A percentile compares a stretch with the other conserved stretches of the same genome.
Evolutionary conservation across 2,888 invertebrate genomes (phyloP).

Genomic region (Caenorhabditis panamensis): DNA sequence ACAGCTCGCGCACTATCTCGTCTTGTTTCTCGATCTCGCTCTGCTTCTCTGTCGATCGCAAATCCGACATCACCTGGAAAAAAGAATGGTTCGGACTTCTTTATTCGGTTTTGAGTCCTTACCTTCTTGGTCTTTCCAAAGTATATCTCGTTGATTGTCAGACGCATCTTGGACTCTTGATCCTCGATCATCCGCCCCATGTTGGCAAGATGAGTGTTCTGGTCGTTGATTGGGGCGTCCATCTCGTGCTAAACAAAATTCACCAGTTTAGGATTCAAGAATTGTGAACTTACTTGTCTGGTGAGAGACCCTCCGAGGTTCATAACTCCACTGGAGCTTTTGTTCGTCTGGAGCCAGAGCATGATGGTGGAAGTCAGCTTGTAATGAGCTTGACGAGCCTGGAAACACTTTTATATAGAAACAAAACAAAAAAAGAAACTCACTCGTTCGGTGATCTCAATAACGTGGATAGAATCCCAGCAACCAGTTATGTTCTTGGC

Average conservation of each 20-base stretch:
- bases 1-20: slow-evolving; percentile 66
- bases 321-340: slow-evolving; percentile 95
- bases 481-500: slow-evolving; percentile 99
- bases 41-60: slow-evolving; percentile 68
- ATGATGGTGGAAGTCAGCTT: slow-evolving; percentile 99
- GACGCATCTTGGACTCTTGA: slow-evolving; percentile 99
- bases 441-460: slow-evolving; percentile 88
- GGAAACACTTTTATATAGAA: slow-evolving; percentile 18
- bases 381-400: slow-evolving; percentile 84
- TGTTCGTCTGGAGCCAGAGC: slow-evolving; percentile 96
- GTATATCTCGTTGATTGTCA: slow-evolving; percentile 97
- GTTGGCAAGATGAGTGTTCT: slow-evolving; percentile 97
- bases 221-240: slow-evolving; percentile 92
- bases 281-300: slow-evolving; percentile 90
- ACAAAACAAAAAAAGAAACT: slow-evolving; percentile 7
- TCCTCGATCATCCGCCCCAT: slow-evolving; percentile 99
- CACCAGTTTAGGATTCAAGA: too few relatives aligned
- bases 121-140: slow-evolving; percentile 91
- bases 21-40: slow-evolving; percentile 67
- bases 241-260: slow-evolving; percentile 87
- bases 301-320: slow-evolving; percentile 98
- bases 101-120: neutral
- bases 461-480: slow-evolving; percentile 99
- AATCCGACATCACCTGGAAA: slow-evolving; percentile 69
- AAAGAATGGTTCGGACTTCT: neutral